Conservation (phyloP, 1,140 invertebrate genomes). For the Cheumatopsyche charites region DNA sequence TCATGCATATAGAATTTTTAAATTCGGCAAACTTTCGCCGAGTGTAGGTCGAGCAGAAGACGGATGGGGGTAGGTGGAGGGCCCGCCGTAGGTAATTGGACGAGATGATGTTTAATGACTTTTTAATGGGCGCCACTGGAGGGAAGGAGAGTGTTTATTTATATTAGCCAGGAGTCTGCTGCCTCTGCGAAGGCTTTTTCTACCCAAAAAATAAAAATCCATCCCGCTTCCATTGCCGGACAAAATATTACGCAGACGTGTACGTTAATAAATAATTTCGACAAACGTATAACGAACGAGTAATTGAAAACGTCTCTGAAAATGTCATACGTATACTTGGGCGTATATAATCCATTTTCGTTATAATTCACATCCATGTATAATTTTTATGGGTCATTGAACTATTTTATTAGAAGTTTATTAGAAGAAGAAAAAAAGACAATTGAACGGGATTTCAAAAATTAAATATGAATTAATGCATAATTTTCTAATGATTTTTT, state of each 20-base stretch:
- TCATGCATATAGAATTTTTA: no score
- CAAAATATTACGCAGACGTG: neutral
- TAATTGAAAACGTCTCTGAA: no score
- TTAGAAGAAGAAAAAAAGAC: no score
- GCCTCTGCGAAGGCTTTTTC: slow-evolving; percentile 17
- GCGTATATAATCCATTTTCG: no score
- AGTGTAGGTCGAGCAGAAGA: slow-evolving; percentile 25
- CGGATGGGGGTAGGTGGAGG: slow-evolving; percentile 37
- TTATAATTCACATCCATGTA: no score
- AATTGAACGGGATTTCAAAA: no score
- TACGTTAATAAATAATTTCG: slow-evolving; percentile 6
- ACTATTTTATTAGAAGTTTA: no score
- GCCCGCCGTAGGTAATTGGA: slow-evolving; percentile 59
- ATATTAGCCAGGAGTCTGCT: slow-evolving; percentile 41
- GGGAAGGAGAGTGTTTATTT: slow-evolving; percentile 50
- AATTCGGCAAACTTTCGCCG: neutral
- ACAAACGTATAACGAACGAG: neutral
- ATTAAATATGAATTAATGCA: no score
- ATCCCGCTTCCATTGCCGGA: neutral
- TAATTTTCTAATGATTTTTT: no score
- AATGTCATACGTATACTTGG: no score
- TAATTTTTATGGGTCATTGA: no score
- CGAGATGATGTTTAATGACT: slow-evolving; percentile 67
- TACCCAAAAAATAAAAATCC: neutral
- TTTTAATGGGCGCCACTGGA: slow-evolving; percentile 63